Percentiles rank a stretch among this genome's conserved stretches.
Conservation (phyloP, 2,888 invertebrate species). For the Strigamia crassipes region DNA sequence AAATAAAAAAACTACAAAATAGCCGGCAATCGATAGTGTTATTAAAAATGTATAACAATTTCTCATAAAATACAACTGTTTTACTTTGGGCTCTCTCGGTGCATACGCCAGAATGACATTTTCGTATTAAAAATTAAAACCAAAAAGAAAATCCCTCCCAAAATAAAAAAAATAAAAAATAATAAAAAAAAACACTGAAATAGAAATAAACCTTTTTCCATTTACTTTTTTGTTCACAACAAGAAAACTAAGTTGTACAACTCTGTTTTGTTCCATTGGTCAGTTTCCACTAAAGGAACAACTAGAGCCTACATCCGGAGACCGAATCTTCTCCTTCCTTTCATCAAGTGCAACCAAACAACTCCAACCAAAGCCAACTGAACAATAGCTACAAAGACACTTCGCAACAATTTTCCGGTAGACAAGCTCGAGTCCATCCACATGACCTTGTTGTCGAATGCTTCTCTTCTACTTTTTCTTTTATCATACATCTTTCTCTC, state of each 20-base stretch:
- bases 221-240: neutral
- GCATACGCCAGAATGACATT: too few relatives aligned
- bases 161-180: neutral
- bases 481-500: neutral
- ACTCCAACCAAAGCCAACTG: neutral
- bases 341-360: slow-evolving; percentile 21
- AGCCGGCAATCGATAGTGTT: too few relatives aligned
- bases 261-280: slow-evolving; percentile 21
- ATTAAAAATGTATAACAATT: too few relatives aligned
- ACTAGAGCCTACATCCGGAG: slow-evolving; percentile 6
- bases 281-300: slow-evolving; percentile 10
- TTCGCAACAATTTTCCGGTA: slow-evolving; percentile 12
- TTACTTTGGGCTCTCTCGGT: too few relatives aligned
- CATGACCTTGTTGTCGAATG: neutral
- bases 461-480: neutral
- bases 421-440: neutral
- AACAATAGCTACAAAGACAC: slow-evolving; percentile 21
- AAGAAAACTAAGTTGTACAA: slow-evolving; percentile 12
- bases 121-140: neutral
- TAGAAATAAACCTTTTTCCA: neutral
- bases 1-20: too few relatives aligned
- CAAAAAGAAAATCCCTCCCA: neutral
- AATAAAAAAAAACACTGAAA: too few relatives aligned
- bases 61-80: too few relatives aligned
- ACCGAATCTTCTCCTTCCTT: slow-evolving; percentile 14